Percentiles rank a stretch among this genome's conserved stretches.
Conservation (phyloP, 2,797 vertebrate species). For the Nyctalus aviator region DNA sequence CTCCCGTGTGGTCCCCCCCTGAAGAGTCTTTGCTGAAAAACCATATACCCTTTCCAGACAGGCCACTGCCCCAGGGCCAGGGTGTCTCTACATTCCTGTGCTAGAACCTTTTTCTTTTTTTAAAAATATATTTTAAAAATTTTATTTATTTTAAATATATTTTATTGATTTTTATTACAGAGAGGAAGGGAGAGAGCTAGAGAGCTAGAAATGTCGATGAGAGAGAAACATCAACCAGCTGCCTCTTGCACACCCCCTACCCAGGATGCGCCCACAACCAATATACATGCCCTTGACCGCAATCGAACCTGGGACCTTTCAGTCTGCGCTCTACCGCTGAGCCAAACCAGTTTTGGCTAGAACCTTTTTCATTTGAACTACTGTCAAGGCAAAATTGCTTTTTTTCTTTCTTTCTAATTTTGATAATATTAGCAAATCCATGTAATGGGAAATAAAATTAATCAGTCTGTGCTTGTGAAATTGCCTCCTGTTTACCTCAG, state of each 20-base stretch:
- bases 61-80: neutral
- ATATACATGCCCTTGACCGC: too few relatives aligned
- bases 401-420: constrained; percentile 81
- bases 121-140: too few relatives aligned
- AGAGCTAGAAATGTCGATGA: too few relatives aligned
- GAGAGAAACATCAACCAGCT: too few relatives aligned
- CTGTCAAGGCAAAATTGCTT: constrained; percentile 78
- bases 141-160: too few relatives aligned
- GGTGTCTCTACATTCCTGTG: neutral
- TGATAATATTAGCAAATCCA: constrained; percentile 87
- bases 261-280: too few relatives aligned
- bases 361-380: constrained; percentile 15
- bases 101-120: neutral
- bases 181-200: too few relatives aligned
- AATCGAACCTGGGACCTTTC: too few relatives aligned
- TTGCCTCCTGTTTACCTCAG: constrained; percentile 86
- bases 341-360: too few relatives aligned
- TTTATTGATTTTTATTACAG: too few relatives aligned
- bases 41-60: neutral
- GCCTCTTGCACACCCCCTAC: too few relatives aligned
- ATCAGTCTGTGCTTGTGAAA: constrained; percentile 85
- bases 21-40: neutral
- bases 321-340: too few relatives aligned
- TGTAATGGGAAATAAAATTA: constrained; percentile 87
- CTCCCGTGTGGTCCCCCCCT: neutral